Evolutionary conservation across 2,888 invertebrate genomes (phyloP).

Genomic region (Catocala fraxini): DNA sequence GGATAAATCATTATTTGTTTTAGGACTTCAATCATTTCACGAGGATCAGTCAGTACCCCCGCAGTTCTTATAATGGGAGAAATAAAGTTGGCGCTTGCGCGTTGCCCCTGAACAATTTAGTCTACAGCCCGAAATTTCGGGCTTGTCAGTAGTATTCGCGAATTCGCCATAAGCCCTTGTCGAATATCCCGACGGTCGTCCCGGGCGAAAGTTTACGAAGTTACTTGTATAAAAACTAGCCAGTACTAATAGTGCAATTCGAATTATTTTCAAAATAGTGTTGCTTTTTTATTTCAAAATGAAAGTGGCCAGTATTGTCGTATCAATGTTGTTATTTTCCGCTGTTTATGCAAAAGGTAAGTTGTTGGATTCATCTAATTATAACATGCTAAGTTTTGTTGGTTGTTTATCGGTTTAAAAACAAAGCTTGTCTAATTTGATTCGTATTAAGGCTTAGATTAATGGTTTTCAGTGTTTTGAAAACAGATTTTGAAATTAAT

Average conservation of each 20-base stretch:
- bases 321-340: slow-evolving; percentile 48
- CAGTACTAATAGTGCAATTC: slow-evolving; percentile 19
- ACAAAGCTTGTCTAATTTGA: no score
- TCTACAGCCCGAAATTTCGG: slow-evolving; percentile 37
- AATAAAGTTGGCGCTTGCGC: slow-evolving; percentile 57
- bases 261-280: slow-evolving; percentile 4
- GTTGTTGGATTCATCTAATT: slow-evolving; percentile 15
- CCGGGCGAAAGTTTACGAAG: slow-evolving; percentile 35
- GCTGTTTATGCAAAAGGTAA: slow-evolving; percentile 63
- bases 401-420: no score
- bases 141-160: slow-evolving; percentile 30
- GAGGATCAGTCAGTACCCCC: slow-evolving; percentile 3
- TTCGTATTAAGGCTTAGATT: no score
- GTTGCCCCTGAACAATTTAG: slow-evolving; percentile 4
- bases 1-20: slow-evolving; percentile 8
- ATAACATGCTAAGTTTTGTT: no score
- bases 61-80: slow-evolving; percentile 5
- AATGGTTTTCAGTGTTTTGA: no score
- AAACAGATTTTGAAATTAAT: no score
- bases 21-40: slow-evolving; percentile 19
- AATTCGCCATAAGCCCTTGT: slow-evolving; percentile 26
- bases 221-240: not conserved
- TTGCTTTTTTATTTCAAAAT: slow-evolving; percentile 43
- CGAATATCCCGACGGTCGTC: slow-evolving; percentile 18
- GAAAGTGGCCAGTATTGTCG: slow-evolving; percentile 47